Conservation (phyloP, 1,140 invertebrate species). For the Conopomorpha cramerella region DNA sequence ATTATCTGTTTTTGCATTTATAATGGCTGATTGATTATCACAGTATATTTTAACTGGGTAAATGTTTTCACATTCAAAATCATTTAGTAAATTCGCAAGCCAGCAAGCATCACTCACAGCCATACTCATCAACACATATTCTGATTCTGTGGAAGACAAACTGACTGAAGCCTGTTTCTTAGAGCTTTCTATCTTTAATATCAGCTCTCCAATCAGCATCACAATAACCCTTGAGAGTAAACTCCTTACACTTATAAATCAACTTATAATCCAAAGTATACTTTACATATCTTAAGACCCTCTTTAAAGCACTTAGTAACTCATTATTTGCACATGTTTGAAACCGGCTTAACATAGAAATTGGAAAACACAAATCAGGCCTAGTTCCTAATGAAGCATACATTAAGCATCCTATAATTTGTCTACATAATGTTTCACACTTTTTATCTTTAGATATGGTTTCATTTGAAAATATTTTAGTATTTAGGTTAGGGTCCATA, state of each 20-base stretch:
- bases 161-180: background rate
- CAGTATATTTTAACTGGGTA: background rate
- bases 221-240: slow-evolving; percentile 6
- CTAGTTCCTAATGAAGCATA: slow-evolving; percentile 1
- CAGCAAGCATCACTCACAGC: too few relatives aligned
- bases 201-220: slow-evolving; percentile 14
- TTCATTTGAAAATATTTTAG: too few relatives aligned
- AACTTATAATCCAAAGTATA: slow-evolving; percentile 1
- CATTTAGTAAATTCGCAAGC: background rate
- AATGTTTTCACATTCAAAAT: slow-evolving; percentile 1
- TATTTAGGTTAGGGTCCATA: slow-evolving; percentile 8
- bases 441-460: background rate
- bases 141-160: background rate
- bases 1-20: slow-evolving; percentile 1
- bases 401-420: too few relatives aligned
- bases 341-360: too few relatives aligned
- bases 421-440: background rate
- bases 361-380: background rate
- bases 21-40: slow-evolving; percentile 4
- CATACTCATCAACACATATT: background rate
- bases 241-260: slow-evolving; percentile 2
- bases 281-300: slow-evolving; percentile 2
- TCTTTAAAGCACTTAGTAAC: background rate
- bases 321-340: background rate
- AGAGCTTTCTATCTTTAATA: slow-evolving; percentile 13